Percentiles rank a stretch among this genome's conserved stretches.
phyloP scores from a whole-genome alignment of 2,113 vertebrate species.

The Oxygymnocypris stewartii region DNA sequence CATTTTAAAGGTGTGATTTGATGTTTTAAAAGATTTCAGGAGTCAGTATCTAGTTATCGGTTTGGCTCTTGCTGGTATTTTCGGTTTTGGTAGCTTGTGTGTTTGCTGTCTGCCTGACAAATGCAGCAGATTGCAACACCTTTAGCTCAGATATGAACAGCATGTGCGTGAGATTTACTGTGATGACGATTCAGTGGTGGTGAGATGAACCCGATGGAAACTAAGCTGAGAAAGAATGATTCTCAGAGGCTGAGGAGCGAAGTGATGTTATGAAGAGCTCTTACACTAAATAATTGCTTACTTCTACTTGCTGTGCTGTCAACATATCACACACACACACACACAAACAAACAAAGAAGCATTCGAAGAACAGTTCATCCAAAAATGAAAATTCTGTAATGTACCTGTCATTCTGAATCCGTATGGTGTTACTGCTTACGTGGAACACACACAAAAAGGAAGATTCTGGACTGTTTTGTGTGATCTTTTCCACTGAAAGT shows the following conservation, averaged over 20 bases:
- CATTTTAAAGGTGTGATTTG: neutral
- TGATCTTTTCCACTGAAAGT: neutral
- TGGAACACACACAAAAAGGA: neutral
- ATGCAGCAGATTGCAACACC: conserved; percentile 23
- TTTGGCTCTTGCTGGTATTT: neutral
- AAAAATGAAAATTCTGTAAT: neutral
- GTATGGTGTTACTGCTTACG: neutral
- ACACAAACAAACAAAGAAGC: neutral
- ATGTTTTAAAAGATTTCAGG: neutral
- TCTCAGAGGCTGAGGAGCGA: neutral
- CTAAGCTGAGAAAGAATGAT: neutral
- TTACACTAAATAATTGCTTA: conserved; percentile 1
- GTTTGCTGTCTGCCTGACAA: conserved; percentile 23
- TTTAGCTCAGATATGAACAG: conserved; percentile 34
- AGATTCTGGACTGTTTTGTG: neutral
- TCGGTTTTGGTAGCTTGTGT: neutral
- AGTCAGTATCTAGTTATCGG: neutral
- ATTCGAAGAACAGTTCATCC: neutral
- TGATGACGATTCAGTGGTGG: neutral
- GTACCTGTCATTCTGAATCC: neutral
- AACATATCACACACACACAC: neutral
- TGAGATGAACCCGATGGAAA: conserved; percentile 15
- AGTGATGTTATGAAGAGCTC: conserved; percentile 2
- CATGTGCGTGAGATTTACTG: conserved; percentile 37
- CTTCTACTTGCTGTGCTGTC: neutral